Percentiles rank a stretch among this genome's conserved stretches.
phyloP scores from a whole-genome alignment of 2,797 vertebrate genomes.

The Oreochromis grahami region DNA sequence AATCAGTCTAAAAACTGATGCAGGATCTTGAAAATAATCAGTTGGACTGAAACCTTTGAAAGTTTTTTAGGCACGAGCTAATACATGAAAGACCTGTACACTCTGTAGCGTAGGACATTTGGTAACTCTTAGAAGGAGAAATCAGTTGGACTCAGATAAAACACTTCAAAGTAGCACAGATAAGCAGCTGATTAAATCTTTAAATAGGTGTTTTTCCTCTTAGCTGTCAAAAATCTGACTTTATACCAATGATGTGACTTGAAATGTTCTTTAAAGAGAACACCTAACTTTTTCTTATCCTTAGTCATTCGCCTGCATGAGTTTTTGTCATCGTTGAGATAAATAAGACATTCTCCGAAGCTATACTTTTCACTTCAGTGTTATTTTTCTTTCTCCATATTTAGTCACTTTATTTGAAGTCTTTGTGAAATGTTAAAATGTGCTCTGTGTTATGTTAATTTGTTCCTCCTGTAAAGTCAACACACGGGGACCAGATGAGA shows the following conservation, averaged over 20 bases:
- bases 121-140: neutral
- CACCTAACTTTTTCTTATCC: neutral
- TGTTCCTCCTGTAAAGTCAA: neutral
- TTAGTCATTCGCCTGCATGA: neutral
- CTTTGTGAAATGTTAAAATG: conserved; percentile 1
- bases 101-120: neutral
- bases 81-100: neutral
- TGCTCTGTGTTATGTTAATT: conserved; percentile 2
- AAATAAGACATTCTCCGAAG: neutral
- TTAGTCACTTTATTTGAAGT: neutral
- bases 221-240: neutral
- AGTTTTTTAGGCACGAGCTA: neutral
- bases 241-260: neutral
- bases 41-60: neutral
- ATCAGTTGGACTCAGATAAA: neutral
- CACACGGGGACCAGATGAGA: conserved; percentile 1
- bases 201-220: neutral
- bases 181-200: neutral
- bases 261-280: neutral
- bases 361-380: neutral
- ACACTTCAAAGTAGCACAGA: neutral
- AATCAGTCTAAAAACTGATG: neutral
- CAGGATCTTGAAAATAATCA: neutral
- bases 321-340: neutral
- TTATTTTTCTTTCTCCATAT: neutral